phyloP scores from a whole-genome alignment of 2,797 vertebrate species.

The Sylvia borin region DNA sequence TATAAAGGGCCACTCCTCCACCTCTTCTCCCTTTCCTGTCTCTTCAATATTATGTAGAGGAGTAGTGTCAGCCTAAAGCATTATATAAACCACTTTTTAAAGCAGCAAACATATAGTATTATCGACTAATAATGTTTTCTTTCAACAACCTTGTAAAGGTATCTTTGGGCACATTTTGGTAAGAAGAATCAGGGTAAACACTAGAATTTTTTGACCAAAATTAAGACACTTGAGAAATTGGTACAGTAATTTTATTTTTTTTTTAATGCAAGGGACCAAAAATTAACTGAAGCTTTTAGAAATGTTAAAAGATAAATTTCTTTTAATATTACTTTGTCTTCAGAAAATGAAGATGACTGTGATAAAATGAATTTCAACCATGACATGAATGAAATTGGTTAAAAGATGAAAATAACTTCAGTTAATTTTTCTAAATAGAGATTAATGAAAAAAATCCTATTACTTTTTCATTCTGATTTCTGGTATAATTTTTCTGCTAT shows the following conservation, averaged over 20 bases:
- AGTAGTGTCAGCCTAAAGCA: neutral
- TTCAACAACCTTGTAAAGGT: neutral
- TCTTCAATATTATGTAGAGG: neutral
- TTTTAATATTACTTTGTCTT: neutral
- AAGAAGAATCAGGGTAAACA: neutral
- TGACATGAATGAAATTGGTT: neutral
- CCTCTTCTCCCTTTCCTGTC: too few relatives aligned
- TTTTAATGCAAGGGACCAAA: neutral
- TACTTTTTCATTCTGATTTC: neutral
- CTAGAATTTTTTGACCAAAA: neutral
- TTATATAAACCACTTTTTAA: neutral
- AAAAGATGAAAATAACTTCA: neutral
- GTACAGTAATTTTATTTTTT: neutral
- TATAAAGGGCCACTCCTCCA: too few relatives aligned
- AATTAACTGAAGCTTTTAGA: neutral
- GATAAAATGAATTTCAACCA: neutral
- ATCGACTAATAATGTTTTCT: neutral
- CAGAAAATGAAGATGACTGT: neutral
- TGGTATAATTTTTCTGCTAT: neutral
- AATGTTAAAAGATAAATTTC: neutral
- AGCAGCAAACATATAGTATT: too few relatives aligned
- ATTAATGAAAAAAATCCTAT: neutral
- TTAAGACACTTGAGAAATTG: neutral
- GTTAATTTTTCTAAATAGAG: neutral
- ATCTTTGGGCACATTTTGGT: neutral